Evolutionary conservation across 92 coral and sea anemone genomes (phyloP).

Genomic region (Nematostella vectensis): DNA sequence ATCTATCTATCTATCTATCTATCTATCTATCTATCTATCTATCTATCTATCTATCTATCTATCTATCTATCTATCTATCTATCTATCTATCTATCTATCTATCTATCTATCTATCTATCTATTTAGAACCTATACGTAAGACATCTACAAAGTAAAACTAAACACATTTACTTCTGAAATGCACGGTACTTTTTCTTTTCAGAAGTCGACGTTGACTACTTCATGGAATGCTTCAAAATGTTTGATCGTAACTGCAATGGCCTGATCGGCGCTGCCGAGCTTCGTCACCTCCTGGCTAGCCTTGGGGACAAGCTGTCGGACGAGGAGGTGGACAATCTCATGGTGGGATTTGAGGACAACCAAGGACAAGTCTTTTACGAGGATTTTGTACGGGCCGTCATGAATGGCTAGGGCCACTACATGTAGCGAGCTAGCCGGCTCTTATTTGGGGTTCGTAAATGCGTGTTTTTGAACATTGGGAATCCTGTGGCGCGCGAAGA

Average conservation of each 20-base stretch:
- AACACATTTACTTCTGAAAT: too few relatives aligned
- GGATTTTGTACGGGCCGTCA: conserved; percentile 71
- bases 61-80: conserved; percentile 1
- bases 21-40: neutral
- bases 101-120: conserved; percentile 2
- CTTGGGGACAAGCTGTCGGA: conserved; percentile 83
- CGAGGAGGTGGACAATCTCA: conserved; percentile 73
- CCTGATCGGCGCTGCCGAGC: conserved; percentile 73
- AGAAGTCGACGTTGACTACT: conserved; percentile 74
- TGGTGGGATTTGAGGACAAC: conserved; percentile 85
- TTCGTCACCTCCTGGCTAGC: conserved; percentile 87
- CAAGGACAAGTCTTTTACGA: conserved; percentile 90
- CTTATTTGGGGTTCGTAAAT: too few relatives aligned
- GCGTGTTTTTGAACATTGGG: too few relatives aligned
- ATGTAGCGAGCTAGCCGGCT: too few relatives aligned
- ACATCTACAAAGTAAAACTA: too few relatives aligned
- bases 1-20: neutral
- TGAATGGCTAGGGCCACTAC: conserved; percentile 76
- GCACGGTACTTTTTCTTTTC: neutral
- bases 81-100: conserved; percentile 1
- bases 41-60: neutral
- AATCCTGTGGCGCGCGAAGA: too few relatives aligned
- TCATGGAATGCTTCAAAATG: conserved; percentile 88
- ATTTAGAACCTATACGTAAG: neutral
- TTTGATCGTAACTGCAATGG: conserved; percentile 89